Conservation (phyloP, 2,888 invertebrate genomes). For the Idaea straminata region DNA sequence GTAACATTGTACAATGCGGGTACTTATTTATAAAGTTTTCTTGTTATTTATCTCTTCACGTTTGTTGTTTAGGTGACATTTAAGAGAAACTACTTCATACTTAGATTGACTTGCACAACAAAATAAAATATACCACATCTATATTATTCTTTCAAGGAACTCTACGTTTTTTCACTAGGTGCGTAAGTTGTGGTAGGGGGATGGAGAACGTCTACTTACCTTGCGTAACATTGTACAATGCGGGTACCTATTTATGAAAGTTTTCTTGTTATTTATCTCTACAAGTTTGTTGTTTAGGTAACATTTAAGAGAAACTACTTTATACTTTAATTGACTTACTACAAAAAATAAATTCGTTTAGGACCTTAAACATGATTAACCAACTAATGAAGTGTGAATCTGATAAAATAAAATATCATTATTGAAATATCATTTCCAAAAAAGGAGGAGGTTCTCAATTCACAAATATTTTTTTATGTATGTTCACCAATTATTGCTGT, state of each 20-base stretch:
- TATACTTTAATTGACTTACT: neutral
- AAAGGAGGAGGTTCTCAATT: too few species aligned
- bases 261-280: conserved; percentile 8
- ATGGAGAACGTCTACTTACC: conserved; percentile 29
- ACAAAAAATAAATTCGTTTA: neutral
- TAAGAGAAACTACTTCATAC: neutral
- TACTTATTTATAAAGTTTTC: conserved; percentile 8
- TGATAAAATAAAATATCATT: too few species aligned
- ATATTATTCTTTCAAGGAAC: conserved; percentile 10
- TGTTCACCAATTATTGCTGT: too few species aligned
- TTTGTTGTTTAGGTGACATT: neutral
- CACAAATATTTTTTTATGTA: too few species aligned
- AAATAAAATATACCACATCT: conserved; percentile 24
- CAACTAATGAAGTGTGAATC: too few species aligned
- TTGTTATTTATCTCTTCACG: neutral
- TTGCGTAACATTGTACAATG: conserved; percentile 25
- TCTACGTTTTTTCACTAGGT: conserved; percentile 32
- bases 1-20: conserved; percentile 21
- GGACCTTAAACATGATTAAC: too few species aligned
- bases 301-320: neutral
- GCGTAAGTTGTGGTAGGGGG: conserved; percentile 38
- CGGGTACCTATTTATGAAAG: conserved; percentile 2
- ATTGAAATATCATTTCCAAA: too few species aligned
- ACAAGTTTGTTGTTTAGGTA: neutral
- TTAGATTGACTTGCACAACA: neutral